A percentile compares a stretch with the other conserved stretches of the same genome.
Evolutionary conservation across 2,113 vertebrate species (phyloP).

Genomic region (Asarcornis scutulata): DNA sequence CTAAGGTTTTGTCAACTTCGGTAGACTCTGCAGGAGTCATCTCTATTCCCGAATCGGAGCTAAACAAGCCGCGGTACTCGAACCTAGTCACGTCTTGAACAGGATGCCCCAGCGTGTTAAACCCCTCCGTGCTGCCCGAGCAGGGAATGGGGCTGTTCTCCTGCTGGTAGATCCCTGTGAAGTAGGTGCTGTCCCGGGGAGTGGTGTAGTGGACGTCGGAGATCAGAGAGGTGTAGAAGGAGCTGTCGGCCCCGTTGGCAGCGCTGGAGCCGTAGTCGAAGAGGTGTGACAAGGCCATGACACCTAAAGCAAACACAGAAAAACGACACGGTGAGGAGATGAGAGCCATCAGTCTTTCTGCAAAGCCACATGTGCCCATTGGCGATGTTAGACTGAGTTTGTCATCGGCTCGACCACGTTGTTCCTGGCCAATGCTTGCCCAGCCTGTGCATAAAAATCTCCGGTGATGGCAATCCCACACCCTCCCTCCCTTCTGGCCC

Average conservation of each 20-base stretch:
- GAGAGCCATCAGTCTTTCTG: not conserved
- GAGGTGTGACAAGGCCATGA: conserved; percentile 52
- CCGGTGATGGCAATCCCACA: not conserved
- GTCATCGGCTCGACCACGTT: not conserved
- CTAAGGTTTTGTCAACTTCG: conserved; percentile 84
- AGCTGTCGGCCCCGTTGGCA: conserved; percentile 78
- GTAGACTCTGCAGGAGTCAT: conserved; percentile 86
- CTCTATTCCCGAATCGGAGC: conserved; percentile 88
- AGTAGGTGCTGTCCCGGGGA: conserved; percentile 82
- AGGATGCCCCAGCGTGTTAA: conserved; percentile 43
- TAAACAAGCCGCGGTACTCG: conserved; percentile 83
- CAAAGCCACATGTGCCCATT: not conserved
- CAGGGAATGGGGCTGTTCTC: conserved; percentile 66
- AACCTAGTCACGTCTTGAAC: conserved; percentile 79
- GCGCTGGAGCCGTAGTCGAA: conserved; percentile 70
- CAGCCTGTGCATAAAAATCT: not conserved
- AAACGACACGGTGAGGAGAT: not conserved
- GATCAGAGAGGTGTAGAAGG: conserved; percentile 92
- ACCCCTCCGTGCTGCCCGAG: conserved; percentile 71
- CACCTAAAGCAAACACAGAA: conserved; percentile 78
- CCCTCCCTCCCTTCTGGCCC: not conserved
- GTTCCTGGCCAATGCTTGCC: not conserved
- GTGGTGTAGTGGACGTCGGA: conserved; percentile 82
- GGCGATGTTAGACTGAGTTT: not conserved
- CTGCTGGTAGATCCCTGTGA: conserved; percentile 83